Evolutionary conservation across 2,797 vertebrate species (phyloP).

Genomic region (Manis crassicaudata): DNA sequence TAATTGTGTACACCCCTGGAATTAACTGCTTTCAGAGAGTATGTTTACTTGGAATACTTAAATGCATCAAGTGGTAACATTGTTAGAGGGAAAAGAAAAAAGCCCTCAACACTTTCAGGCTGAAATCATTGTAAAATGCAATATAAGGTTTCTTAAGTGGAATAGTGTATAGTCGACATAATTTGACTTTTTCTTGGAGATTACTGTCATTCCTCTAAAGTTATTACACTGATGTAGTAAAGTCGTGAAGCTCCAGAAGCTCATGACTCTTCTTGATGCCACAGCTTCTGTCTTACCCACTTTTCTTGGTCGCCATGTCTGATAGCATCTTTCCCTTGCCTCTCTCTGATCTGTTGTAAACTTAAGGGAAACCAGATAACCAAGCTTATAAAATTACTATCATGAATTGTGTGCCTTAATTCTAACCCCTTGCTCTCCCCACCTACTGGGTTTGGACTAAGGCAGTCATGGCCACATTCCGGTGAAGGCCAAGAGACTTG

Average conservation of each 20-base stretch:
- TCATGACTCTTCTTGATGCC: background rate
- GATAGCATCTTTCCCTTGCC: background rate
- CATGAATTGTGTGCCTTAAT: background rate
- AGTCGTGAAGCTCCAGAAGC: background rate
- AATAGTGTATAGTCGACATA: background rate
- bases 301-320: background rate
- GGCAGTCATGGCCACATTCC: background rate
- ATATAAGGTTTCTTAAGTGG: background rate
- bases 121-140: background rate
- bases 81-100: background rate
- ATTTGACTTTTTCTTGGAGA: background rate
- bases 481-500: background rate
- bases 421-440: background rate
- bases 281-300: background rate
- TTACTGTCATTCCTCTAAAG: background rate
- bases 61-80: background rate
- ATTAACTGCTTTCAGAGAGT: background rate
- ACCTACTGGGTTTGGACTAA: background rate
- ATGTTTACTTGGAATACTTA: constrained; percentile 14
- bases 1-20: background rate
- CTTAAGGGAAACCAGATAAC: background rate
- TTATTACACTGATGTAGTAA: background rate
- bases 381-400: background rate
- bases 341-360: constrained; percentile 10
- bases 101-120: background rate